Evolutionary conservation across 2,888 invertebrate genomes (phyloP).

Genomic region (Lordiphosa fenestrarum): DNA sequence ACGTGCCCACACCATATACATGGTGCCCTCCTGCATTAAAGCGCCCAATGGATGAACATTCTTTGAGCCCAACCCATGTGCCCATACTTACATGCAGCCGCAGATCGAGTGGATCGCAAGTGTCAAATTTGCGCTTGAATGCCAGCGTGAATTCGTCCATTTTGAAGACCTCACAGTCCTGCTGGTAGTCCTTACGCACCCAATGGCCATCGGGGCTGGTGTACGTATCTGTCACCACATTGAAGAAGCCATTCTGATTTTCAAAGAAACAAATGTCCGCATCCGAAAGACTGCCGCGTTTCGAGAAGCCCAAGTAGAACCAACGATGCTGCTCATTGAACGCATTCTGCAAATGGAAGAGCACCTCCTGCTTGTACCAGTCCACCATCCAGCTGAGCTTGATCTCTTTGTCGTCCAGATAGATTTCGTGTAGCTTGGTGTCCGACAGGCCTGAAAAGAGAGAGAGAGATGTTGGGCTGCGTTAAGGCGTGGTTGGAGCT

Average conservation of each 20-base stretch:
- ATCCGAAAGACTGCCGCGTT: conserved; percentile 86
- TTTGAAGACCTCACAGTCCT: conserved; percentile 85
- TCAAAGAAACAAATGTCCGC: conserved; percentile 92
- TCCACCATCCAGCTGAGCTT: conserved; percentile 81
- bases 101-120: conserved; percentile 87
- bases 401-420: conserved; percentile 78
- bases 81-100: conserved; percentile 74
- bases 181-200: conserved; percentile 85
- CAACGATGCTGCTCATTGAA: conserved; percentile 82
- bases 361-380: conserved; percentile 80
- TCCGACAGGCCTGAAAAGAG: conserved; percentile 74
- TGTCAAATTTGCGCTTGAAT: conserved; percentile 90
- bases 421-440: conserved; percentile 79
- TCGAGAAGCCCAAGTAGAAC: conserved; percentile 94
- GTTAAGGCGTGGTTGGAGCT: no score
- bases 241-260: conserved; percentile 81
- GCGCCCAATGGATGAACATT: background rate
- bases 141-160: conserved; percentile 85
- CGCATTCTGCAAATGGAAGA: conserved; percentile 80
- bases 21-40: conserved; percentile 89
- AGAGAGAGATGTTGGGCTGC: background rate
- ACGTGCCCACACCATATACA: conserved; percentile 91
- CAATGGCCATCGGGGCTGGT: conserved; percentile 84
- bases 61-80: no score
- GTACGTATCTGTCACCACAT: conserved; percentile 86